A percentile compares a stretch with the other conserved stretches of the same genome.
These are phyloP conservation scores for Sprattus sprattus DNA, from an alignment of 2,113 vertebrate genomes.

Conservation along the genomic window DNA sequence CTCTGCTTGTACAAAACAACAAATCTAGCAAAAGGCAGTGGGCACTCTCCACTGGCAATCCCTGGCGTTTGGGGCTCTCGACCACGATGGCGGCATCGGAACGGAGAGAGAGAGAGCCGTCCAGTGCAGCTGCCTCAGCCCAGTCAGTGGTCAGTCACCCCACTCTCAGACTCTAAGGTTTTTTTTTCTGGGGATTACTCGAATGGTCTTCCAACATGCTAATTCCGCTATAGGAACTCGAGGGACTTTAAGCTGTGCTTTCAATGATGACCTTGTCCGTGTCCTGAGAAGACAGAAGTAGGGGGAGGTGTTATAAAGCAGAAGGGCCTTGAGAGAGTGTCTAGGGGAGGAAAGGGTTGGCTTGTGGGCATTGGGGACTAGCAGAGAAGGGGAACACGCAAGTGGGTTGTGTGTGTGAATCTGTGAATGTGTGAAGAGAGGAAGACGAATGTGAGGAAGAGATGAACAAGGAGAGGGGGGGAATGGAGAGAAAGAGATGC, in stretches of 20 bases:
- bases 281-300: slow-evolving; percentile 75
- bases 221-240: slow-evolving; percentile 37
- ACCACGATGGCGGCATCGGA: slow-evolving; percentile 29
- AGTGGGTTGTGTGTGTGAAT: slow-evolving; percentile 28
- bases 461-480: neutral
- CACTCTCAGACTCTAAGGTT: slow-evolving; percentile 55
- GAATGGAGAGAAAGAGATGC: neutral
- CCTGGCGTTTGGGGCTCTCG: slow-evolving; percentile 9
- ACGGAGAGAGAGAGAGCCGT: slow-evolving; percentile 1
- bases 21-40: slow-evolving; percentile 42
- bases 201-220: slow-evolving; percentile 50
- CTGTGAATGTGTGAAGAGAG: neutral
- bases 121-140: slow-evolving; percentile 5
- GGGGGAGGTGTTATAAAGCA: slow-evolving; percentile 56
- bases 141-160: slow-evolving; percentile 14
- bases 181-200: slow-evolving; percentile 48
- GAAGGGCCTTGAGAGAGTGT: slow-evolving; percentile 25
- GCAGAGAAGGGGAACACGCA: neutral
- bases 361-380: neutral
- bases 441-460: neutral
- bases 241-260: slow-evolving; percentile 65
- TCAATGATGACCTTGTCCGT: slow-evolving; percentile 68
- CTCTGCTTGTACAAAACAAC: slow-evolving; percentile 14
- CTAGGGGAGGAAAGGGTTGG: neutral
- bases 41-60: slow-evolving; percentile 21